Conservation (phyloP, 2,888 invertebrate species). For the Ophion ellenae region DNA sequence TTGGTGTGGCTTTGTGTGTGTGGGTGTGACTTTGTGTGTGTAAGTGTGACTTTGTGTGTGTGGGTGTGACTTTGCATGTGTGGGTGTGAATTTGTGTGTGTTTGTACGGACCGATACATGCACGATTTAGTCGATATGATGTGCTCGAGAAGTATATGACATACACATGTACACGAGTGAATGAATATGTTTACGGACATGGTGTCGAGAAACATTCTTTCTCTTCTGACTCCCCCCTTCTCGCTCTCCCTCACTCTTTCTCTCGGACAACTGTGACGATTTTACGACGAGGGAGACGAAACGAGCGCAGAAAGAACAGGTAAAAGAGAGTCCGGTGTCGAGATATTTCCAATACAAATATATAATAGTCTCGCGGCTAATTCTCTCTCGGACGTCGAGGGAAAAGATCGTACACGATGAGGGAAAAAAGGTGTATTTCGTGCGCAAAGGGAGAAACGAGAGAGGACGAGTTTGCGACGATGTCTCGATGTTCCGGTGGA, state of each 20-base stretch:
- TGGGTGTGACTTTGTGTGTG: too few relatives aligned
- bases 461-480: conserved; percentile 63
- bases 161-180: not conserved
- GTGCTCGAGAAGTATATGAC: not conserved
- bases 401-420: conserved; percentile 29
- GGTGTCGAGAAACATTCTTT: not conserved
- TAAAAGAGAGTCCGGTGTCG: conserved; percentile 33
- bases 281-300: conserved; percentile 60
- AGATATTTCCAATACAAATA: conserved; percentile 51
- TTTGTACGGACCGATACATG: too few relatives aligned
- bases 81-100: too few relatives aligned
- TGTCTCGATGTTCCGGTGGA: conserved; percentile 65
- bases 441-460: conserved; percentile 21
- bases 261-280: conserved; percentile 49
- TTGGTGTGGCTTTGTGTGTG: too few relatives aligned
- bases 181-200: not conserved
- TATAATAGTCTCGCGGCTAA: conserved; percentile 57
- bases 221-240: conserved; percentile 66
- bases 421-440: conserved; percentile 44
- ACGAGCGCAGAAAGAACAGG: conserved; percentile 50
- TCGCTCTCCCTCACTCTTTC: not conserved
- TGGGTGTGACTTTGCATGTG: too few relatives aligned
- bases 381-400: conserved; percentile 47
- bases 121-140: conserved; percentile 13
- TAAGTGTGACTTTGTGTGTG: too few relatives aligned